Percentiles rank a stretch among this genome's conserved stretches.
These are phyloP conservation scores for Euleptes europaea DNA, from an alignment of 2,113 vertebrate genomes.

Conservation along the genomic window DNA sequence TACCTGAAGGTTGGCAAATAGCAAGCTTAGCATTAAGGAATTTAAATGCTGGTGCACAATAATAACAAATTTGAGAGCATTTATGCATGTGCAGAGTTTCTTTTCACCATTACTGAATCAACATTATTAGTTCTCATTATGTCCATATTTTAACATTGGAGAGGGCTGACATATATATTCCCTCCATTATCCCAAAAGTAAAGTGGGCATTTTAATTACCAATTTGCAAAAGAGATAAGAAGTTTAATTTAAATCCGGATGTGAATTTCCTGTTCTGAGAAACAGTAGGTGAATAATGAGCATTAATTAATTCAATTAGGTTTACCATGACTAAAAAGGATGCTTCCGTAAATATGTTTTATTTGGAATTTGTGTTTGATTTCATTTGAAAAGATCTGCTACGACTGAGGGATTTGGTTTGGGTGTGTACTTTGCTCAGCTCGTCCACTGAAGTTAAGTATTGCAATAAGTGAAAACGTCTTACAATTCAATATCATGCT, in stretches of 20 bases:
- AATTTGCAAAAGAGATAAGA: background rate
- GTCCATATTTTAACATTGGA: no score
- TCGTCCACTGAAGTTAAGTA: background rate
- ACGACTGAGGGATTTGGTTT: background rate
- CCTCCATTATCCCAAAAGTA: background rate
- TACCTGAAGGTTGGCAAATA: no score
- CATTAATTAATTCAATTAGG: background rate
- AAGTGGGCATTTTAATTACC: background rate
- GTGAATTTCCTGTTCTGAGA: background rate
- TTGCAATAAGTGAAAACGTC: background rate
- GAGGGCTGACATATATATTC: background rate
- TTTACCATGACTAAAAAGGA: constrained; percentile 25
- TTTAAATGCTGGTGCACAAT: background rate
- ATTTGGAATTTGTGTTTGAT: background rate
- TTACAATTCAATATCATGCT: background rate
- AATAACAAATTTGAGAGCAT: background rate
- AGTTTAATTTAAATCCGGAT: background rate
- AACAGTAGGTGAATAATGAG: background rate
- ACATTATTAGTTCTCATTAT: background rate
- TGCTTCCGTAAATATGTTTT: constrained; percentile 18
- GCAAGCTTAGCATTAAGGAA: no score
- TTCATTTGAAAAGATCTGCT: background rate
- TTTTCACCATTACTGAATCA: background rate
- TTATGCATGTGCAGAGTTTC: background rate
- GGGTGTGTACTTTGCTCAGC: background rate